Percentiles rank a stretch among this genome's conserved stretches.
These are phyloP conservation scores for Nothoprocta pentlandii DNA, from an alignment of 2,113 vertebrate species.

Conservation along the genomic window DNA sequence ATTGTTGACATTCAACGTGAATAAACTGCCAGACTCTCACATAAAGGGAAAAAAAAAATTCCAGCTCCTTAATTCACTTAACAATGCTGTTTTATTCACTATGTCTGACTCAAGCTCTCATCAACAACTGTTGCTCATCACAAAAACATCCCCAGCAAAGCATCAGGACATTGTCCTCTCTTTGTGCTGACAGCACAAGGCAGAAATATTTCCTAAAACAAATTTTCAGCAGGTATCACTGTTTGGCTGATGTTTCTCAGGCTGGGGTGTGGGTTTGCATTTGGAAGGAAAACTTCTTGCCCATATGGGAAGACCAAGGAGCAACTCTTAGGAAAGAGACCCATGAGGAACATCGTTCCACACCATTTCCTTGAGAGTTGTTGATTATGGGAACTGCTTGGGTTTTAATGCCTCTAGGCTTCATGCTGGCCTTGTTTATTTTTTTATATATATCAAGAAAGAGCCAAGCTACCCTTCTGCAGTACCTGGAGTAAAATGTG, in stretches of 20 bases:
- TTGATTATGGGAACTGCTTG: not conserved
- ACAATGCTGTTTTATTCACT: not conserved
- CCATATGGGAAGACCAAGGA: not conserved
- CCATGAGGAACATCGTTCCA: fast-evolving
- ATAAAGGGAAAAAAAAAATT: not conserved
- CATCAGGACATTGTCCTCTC: not conserved
- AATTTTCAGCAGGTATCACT: not conserved
- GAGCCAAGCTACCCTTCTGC: not conserved
- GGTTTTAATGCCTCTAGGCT: not conserved
- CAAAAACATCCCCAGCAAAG: not conserved
- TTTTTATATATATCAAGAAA: not conserved
- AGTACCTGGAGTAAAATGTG: not conserved
- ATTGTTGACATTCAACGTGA: not conserved
- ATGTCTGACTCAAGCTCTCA: not conserved
- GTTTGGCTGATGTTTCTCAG: not conserved
- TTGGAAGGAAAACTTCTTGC: not conserved
- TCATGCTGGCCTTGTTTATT: not conserved
- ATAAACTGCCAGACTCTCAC: not conserved
- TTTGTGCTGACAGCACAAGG: not conserved
- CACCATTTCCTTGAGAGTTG: not conserved
- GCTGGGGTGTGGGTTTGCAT: not conserved
- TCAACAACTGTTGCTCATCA: no score
- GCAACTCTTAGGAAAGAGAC: not conserved
- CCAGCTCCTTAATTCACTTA: not conserved
- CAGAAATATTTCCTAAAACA: no score